Percentiles rank a stretch among this genome's conserved stretches.
Evolutionary conservation across 2,888 invertebrate species (phyloP).

Genomic region (Orthosia incerta): DNA sequence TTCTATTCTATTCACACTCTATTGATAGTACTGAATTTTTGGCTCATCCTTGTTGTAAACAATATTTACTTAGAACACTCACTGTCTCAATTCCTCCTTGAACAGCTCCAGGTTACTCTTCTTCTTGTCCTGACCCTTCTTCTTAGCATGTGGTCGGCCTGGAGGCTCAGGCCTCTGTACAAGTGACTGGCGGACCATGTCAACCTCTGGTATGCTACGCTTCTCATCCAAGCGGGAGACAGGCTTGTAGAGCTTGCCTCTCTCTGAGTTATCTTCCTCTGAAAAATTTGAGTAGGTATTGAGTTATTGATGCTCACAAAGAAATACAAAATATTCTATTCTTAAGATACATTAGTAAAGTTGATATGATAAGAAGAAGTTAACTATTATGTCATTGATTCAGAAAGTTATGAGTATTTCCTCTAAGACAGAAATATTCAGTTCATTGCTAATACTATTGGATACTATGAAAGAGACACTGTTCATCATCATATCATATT

Average conservation of each 20-base stretch:
- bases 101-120: slow-evolving; percentile 99
- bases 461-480: too few species aligned
- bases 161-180: slow-evolving; percentile 89
- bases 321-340: not conserved
- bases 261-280: slow-evolving; percentile 97
- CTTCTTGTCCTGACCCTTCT: slow-evolving; percentile 93
- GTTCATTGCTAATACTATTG: too few species aligned
- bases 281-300: not conserved
- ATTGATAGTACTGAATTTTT: not conserved
- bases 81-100: slow-evolving; percentile 99
- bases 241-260: slow-evolving; percentile 98
- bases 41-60: not conserved
- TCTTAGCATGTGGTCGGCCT: slow-evolving; percentile 75
- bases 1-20: too few species aligned
- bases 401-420: not conserved
- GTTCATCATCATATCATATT: too few species aligned
- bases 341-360: not conserved
- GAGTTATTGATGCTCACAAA: not conserved
- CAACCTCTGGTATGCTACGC: slow-evolving; percentile 76
- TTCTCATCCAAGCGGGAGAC: slow-evolving; percentile 94
- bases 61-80: slow-evolving; percentile 74
- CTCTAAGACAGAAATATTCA: too few species aligned
- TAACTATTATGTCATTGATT: not conserved
- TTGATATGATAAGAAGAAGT: not conserved
- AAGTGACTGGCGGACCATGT: slow-evolving; percentile 83